Evolutionary conservation across 2,888 invertebrate species (phyloP), one percentile per base, ranked within the genome.

Genomic region (Odontothrips loti): DNA sequence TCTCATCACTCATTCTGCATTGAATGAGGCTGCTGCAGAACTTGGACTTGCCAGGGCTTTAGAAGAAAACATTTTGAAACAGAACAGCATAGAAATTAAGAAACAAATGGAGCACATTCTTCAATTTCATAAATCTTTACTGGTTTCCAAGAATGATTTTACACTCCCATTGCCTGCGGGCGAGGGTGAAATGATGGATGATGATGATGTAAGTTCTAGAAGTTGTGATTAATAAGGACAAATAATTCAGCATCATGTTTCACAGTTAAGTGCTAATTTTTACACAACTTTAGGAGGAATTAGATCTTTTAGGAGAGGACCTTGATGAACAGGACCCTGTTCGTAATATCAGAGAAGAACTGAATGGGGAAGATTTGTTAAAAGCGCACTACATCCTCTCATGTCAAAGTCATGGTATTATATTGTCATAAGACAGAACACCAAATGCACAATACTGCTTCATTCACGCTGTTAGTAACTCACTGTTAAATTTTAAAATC

Each of bases 31-130:
- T 75, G 68, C 68, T 10, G 23, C 23, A 75, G 27, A 75, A 8
- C 12, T 75, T 23, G 68, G 68, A 75, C 27, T 75, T 12, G 9
- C 12, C 23, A 75, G 27, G 8, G 68, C 68, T 75, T 27, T 75
- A 27, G 68, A 75, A 27, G 23, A 75, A 1, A 75, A 27, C 12
- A 27, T 75, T 6, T 12, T 4, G 11, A 75, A 27, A 27, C 68
- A 75, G 27, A 75, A 8, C 2, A 27, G 27, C 23, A 12, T 27
- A 27, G 68, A 75, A 4, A 75, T 75, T 12, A 75, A 12, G 27
- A 75, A 27, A 27, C 68, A 75, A 75, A 75, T 75, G 68, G 68
- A 75, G 68, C 68, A 75, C 23, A 75, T 75, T 75, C 68, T 75
- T 23, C 68, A 27, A 0, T 75, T 27, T 75, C 68, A 75, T 27